Percentiles rank a stretch among this genome's conserved stretches.
Evolutionary conservation across 2,113 vertebrate genomes (phyloP).

Genomic region (Semnornis frantzii): DNA sequence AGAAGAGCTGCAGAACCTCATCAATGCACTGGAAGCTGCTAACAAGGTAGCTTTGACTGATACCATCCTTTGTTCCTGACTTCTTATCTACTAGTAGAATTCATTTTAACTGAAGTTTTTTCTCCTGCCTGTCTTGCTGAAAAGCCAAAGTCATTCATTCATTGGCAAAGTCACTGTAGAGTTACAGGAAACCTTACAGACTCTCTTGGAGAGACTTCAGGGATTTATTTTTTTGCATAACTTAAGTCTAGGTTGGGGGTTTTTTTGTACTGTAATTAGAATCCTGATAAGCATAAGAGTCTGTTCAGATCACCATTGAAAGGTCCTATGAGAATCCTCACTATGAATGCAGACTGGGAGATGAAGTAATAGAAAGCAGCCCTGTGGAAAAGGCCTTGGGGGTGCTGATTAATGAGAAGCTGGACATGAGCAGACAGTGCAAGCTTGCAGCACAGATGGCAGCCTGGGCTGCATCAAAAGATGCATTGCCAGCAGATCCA

Average conservation of each 20-base stretch:
- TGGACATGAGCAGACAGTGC: too few relatives aligned
- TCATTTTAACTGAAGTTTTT: not conserved
- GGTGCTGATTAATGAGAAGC: too few relatives aligned
- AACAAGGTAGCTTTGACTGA: constrained; percentile 84
- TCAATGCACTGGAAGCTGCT: constrained; percentile 89
- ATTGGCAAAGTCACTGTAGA: not conserved
- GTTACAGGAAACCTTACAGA: not conserved
- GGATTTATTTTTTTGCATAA: not conserved
- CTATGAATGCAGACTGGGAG: too few relatives aligned
- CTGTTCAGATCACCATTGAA: not conserved
- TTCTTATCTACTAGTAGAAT: not conserved
- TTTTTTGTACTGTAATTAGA: not conserved
- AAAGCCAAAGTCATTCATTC: not conserved
- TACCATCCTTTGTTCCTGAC: not conserved
- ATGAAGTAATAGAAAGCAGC: too few relatives aligned
- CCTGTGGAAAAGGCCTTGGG: too few relatives aligned
- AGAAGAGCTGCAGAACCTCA: constrained; percentile 89
- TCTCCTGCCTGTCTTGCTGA: not conserved
- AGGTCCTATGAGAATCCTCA: not conserved
- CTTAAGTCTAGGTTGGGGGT: not conserved
- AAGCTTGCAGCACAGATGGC: too few relatives aligned
- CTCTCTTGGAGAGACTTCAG: not conserved
- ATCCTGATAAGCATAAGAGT: not conserved
- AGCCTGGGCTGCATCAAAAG: too few relatives aligned
- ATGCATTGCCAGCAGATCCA: too few relatives aligned